A percentile compares a stretch with the other conserved stretches of the same genome.
Evolutionary conservation across 2,113 vertebrate genomes (phyloP).

Genomic region (Octodon degus): DNA sequence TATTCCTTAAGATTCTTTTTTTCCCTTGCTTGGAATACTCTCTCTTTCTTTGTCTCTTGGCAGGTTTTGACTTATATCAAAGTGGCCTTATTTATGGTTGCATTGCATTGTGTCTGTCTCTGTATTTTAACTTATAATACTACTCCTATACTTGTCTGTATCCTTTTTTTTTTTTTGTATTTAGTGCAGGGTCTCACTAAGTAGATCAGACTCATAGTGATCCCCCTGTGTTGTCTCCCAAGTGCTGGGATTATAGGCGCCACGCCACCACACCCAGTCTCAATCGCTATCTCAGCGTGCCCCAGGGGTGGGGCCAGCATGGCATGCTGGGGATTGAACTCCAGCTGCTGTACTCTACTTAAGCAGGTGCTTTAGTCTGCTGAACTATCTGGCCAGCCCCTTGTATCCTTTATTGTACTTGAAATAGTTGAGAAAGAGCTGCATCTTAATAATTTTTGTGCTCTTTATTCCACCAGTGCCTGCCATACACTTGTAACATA

Average conservation of each 20-base stretch:
- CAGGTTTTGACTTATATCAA: not conserved
- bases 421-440: not conserved
- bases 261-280: no score
- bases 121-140: not conserved
- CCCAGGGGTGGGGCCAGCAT: no score
- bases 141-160: not conserved
- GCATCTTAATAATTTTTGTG: conserved; percentile 43
- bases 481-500: conserved; percentile 41
- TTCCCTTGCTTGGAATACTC: not conserved
- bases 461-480: not conserved
- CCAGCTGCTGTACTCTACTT: no score
- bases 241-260: no score
- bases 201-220: no score
- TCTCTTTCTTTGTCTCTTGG: not conserved
- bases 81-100: not conserved
- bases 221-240: no score
- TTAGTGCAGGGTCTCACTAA: no score
- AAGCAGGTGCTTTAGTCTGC: no score
- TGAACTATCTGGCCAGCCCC: no score
- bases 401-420: conserved; percentile 5
- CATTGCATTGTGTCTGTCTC: not conserved
- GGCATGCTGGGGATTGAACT: no score
- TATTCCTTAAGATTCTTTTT: not conserved
- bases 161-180: not conserved
- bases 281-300: no score